A percentile compares a stretch with the other conserved stretches of the same genome.
Evolutionary conservation across 2,113 vertebrate genomes (phyloP).

Genomic region (Oncorhynchus masou): DNA sequence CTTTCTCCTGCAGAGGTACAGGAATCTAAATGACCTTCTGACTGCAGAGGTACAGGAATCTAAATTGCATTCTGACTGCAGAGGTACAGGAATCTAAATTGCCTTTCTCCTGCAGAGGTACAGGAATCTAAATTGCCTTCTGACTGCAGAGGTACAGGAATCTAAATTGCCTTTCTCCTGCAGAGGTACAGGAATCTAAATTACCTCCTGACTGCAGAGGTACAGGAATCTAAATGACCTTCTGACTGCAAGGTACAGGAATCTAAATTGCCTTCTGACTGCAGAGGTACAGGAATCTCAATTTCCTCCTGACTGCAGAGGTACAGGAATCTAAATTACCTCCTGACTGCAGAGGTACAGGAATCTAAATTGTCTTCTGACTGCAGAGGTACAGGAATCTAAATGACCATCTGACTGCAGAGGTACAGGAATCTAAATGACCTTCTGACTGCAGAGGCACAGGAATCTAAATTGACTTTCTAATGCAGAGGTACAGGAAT

Average conservation of each 20-base stretch:
- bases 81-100: conserved; percentile 13
- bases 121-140: conserved; percentile 10
- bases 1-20: too few relatives aligned
- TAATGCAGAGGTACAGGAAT: too few relatives aligned
- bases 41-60: conserved; percentile 35
- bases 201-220: not conserved
- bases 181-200: conserved; percentile 44
- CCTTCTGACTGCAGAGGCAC: conserved; percentile 29
- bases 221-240: conserved; percentile 18
- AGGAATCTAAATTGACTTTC: conserved; percentile 51
- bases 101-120: not conserved
- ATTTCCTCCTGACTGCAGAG: conserved; percentile 18
- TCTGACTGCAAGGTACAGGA: too few relatives aligned
- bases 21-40: not conserved
- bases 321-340: conserved; percentile 48
- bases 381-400: too few relatives aligned
- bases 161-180: conserved; percentile 16
- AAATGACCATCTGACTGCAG: conserved; percentile 11
- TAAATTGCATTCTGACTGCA: conserved; percentile 27
- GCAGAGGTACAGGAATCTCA: too few relatives aligned
- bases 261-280: conserved; percentile 16
- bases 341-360: not conserved
- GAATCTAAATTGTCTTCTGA: not conserved
- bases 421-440: too few relatives aligned
- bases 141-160: too few relatives aligned